phyloP scores from a whole-genome alignment of 2,797 vertebrate species.

The Eulemur rubriventer region DNA sequence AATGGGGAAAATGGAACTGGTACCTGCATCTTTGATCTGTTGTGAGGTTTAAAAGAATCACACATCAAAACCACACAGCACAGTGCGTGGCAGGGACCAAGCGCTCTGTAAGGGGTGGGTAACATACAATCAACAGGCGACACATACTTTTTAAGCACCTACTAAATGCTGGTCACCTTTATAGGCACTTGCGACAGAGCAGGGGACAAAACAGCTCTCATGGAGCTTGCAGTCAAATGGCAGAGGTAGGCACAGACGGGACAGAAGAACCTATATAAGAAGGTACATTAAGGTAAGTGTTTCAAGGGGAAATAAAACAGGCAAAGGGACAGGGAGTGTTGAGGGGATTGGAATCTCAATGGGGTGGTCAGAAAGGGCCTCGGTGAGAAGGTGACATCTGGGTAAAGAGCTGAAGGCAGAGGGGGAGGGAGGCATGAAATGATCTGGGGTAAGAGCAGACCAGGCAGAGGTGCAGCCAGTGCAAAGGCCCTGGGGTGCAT shows the following conservation, averaged over 20 bases:
- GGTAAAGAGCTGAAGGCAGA: not conserved
- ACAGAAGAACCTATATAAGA: not conserved
- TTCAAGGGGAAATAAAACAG: not conserved
- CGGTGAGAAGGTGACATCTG: not conserved
- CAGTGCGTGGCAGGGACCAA: not conserved
- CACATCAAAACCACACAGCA: not conserved
- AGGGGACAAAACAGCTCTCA: not conserved
- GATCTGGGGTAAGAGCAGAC: not conserved
- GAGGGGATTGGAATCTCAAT: not conserved
- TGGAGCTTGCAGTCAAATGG: not conserved
- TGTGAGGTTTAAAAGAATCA: not conserved
- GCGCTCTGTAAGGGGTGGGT: no score
- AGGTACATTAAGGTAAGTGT: no score
- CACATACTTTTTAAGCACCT: not conserved
- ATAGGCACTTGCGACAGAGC: not conserved
- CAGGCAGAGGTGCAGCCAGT: not conserved
- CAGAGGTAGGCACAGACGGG: not conserved
- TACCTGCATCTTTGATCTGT: not conserved
- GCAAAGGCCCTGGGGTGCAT: not conserved
- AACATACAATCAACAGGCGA: fast-evolving
- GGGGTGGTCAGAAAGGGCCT: not conserved
- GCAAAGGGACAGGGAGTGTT: not conserved
- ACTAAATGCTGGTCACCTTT: not conserved
- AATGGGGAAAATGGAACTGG: not conserved
- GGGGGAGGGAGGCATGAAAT: not conserved